phyloP scores from a whole-genome alignment of 2,888 invertebrate species.

The Hydroisotoma schaefferi region DNA sequence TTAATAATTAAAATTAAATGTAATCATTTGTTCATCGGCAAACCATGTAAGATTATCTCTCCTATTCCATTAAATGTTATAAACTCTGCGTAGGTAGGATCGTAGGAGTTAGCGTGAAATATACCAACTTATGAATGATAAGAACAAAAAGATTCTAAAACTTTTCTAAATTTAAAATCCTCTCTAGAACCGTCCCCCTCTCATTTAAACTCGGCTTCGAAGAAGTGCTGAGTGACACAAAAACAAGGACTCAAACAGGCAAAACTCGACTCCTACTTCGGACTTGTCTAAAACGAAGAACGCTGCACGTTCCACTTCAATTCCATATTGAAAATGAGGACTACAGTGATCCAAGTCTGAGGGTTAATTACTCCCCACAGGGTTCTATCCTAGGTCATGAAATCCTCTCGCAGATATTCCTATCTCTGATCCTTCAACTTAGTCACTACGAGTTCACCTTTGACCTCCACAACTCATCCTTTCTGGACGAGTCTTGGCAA shows the following conservation, averaged over 20 bases:
- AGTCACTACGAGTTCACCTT: constrained; percentile 57
- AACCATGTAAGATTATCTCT: no score
- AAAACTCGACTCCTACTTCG: constrained; percentile 57
- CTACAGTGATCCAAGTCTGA: constrained; percentile 33
- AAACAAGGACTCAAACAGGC: constrained; percentile 54
- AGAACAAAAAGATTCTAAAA: background rate
- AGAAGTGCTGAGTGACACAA: constrained; percentile 53
- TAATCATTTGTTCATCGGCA: background rate
- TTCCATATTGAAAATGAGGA: constrained; percentile 53
- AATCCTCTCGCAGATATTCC: constrained; percentile 60
- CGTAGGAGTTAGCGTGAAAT: no score
- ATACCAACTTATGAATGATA: background rate
- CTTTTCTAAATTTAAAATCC: no score
- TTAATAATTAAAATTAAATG: background rate
- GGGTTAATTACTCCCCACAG: constrained; percentile 36
- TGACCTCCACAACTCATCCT: constrained; percentile 59
- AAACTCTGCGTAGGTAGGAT: no score
- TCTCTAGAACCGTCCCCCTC: constrained; percentile 37
- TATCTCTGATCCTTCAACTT: constrained; percentile 59
- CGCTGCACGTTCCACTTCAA: constrained; percentile 58
- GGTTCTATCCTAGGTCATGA: constrained; percentile 57
- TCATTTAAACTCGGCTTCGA: constrained; percentile 55
- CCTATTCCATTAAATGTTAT: no score
- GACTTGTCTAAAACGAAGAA: constrained; percentile 56
- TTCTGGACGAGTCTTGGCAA: constrained; percentile 63